These are phyloP conservation scores for Eupeodes luniger DNA, from an alignment of 2,888 invertebrate genomes.

Conservation along the genomic window DNA sequence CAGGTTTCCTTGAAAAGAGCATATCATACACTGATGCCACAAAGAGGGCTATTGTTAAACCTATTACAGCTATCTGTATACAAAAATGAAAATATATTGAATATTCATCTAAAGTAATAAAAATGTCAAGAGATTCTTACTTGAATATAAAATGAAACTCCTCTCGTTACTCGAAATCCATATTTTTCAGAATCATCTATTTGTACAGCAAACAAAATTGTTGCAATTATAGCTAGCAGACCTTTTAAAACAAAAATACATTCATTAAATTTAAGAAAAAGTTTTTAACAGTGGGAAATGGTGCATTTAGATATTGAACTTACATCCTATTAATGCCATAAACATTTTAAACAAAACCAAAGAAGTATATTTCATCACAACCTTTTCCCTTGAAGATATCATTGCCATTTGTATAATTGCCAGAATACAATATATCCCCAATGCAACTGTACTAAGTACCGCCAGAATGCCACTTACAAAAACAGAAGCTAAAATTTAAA, in stretches of 20 bases:
- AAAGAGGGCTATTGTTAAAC: conserved; percentile 90
- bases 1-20: conserved; percentile 89
- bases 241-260: conserved; percentile 85
- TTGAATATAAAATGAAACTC: conserved; percentile 95
- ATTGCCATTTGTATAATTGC: conserved; percentile 94
- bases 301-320: conserved; percentile 82
- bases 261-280: neutral
- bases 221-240: conserved; percentile 91
- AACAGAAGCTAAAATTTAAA: conserved; percentile 88
- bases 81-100: neutral
- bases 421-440: conserved; percentile 91
- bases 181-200: conserved; percentile 90
- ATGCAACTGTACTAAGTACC: conserved; percentile 89
- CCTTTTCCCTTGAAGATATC: conserved; percentile 93
- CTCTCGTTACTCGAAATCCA: conserved; percentile 91
- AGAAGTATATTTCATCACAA: conserved; percentile 90
- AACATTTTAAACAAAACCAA: conserved; percentile 92
- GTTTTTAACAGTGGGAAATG: neutral
- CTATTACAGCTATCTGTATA: conserved; percentile 91
- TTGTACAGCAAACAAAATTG: conserved; percentile 93
- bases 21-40: conserved; percentile 92
- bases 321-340: conserved; percentile 91
- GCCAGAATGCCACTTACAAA: conserved; percentile 93
- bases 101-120: neutral
- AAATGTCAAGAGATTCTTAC: conserved; percentile 84